phyloP scores from a whole-genome alignment of 2,888 invertebrate species.

The Habroteleia sp. region DNA sequence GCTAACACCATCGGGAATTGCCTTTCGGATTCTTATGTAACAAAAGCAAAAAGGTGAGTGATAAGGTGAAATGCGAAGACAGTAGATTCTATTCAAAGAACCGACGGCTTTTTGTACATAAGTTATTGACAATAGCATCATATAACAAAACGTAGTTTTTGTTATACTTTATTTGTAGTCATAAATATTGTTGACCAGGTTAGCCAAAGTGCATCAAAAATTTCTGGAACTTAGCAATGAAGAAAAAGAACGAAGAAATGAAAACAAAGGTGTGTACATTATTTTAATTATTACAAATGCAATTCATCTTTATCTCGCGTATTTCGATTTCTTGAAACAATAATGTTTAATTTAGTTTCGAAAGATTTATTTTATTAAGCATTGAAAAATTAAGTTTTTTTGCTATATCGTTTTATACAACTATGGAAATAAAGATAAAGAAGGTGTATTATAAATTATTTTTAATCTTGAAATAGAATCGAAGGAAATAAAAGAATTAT shows the following conservation, averaged over 20 bases:
- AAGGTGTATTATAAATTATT: too few species aligned
- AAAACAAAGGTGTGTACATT: conserved; percentile 19
- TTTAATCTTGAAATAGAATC: conserved; percentile 15
- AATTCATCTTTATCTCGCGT: too few species aligned
- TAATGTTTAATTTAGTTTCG: too few species aligned
- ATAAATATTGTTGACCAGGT: conserved; percentile 10
- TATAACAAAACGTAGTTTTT: too few species aligned
- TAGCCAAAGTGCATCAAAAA: conserved; percentile 17
- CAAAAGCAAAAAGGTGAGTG: conserved; percentile 47
- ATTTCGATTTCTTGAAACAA: too few species aligned
- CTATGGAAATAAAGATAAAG: too few species aligned
- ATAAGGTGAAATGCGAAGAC: too few species aligned
- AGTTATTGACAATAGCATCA: too few species aligned
- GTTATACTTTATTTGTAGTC: too few species aligned
- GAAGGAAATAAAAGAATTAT: conserved; percentile 21
- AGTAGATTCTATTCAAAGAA: background rate
- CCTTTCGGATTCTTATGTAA: conserved; percentile 27
- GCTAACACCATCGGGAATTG: conserved; percentile 11
- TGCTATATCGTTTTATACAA: too few species aligned
- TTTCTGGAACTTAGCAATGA: conserved; percentile 1
- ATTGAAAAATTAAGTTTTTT: background rate
- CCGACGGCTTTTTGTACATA: background rate
- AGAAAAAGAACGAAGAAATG: conserved; percentile 9
- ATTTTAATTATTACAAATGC: too few species aligned
- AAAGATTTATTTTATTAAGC: too few species aligned